Base-by-base conservation (phyloP, 2,888 invertebrate genomes). In the Adineta ricciae region DNA sequence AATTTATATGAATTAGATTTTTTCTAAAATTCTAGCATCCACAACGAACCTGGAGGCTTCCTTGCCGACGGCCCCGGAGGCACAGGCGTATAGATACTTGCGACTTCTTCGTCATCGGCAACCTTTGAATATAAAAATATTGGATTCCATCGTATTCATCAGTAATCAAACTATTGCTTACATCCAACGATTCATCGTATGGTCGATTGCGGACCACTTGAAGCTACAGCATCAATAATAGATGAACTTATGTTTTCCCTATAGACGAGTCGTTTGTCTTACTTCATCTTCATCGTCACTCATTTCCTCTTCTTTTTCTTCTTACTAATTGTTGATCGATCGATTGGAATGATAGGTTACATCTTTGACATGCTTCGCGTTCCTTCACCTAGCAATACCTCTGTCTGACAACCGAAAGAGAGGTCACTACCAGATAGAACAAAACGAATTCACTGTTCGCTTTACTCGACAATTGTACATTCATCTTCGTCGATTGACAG, bases 41-140 rank as follows among this genome's bases (percentile, higher is more conserved):
- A 19, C 27, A 64, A 19, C 19, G 32, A 32, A 64, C 83, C 52
- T 84, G 85, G 32, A 83, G 78, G n/a, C n/a, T 73, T 83, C 21
- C 49, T 87, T 14, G 88, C 88, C 41, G 90, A 85, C 21, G 90
- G 90, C 41, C 90, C 90, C 9, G 90, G 90, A 49, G 89, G 90
- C 41, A 90, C 90, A 14, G 90, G 90, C 49, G 89, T 89, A 87
- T 90, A 90, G 19, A 88, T 88, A 87, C 90, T 90, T 27, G 90
- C 90, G 36, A 90, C 88, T 86, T 90, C 90, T 86, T 90, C 90
- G 11, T 88, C 88, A 87, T 90, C 90, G 2, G 5, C 14, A 41
- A 78, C 78, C 78, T 78, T n/a, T 41, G 9, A 11, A 78, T 19
- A 8, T n/a, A 78, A 78, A 24, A n/a, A 41, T n/a, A n/a, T n/a